phyloP scores from a whole-genome alignment of 2,797 vertebrate genomes.

The Chaenodraco wilsoni region DNA sequence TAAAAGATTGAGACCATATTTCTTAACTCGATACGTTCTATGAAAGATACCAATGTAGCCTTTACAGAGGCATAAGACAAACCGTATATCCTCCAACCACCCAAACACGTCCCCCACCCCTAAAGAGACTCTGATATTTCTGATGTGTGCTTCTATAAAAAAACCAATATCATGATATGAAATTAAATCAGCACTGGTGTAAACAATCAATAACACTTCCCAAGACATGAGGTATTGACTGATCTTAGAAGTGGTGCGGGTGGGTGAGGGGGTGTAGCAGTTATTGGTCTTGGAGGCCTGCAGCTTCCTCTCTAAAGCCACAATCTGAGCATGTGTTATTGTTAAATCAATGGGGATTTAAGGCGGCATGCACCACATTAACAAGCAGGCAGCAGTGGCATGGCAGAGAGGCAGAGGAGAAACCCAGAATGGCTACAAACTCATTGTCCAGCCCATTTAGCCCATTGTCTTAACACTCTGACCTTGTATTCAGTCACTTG shows the following conservation, averaged over 20 bases:
- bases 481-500: slow-evolving; percentile 8
- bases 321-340: slow-evolving; percentile 61
- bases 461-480: background rate
- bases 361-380: slow-evolving; percentile 49
- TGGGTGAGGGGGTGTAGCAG: slow-evolving; percentile 23
- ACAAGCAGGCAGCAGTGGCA: slow-evolving; percentile 29
- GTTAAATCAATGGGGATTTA: slow-evolving; percentile 68
- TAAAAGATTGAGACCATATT: too few species aligned
- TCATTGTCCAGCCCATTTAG: slow-evolving; percentile 12
- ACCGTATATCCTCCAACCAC: slow-evolving; percentile 11
- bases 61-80: slow-evolving; percentile 4
- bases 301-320: slow-evolving; percentile 59
- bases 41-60: slow-evolving; percentile 33
- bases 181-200: slow-evolving; percentile 51
- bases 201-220: slow-evolving; percentile 69
- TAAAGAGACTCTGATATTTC: background rate
- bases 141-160: slow-evolving; percentile 16
- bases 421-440: slow-evolving; percentile 29
- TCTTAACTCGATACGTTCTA: slow-evolving; percentile 28
- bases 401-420: slow-evolving; percentile 7
- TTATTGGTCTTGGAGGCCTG: slow-evolving; percentile 58
- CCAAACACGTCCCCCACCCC: background rate
- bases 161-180: slow-evolving; percentile 45
- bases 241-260: slow-evolving; percentile 27
- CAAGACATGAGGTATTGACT: slow-evolving; percentile 36